These are phyloP conservation scores for Myiotriccus ornatus DNA, from an alignment of 2,797 vertebrate genomes.

Conservation along the genomic window DNA sequence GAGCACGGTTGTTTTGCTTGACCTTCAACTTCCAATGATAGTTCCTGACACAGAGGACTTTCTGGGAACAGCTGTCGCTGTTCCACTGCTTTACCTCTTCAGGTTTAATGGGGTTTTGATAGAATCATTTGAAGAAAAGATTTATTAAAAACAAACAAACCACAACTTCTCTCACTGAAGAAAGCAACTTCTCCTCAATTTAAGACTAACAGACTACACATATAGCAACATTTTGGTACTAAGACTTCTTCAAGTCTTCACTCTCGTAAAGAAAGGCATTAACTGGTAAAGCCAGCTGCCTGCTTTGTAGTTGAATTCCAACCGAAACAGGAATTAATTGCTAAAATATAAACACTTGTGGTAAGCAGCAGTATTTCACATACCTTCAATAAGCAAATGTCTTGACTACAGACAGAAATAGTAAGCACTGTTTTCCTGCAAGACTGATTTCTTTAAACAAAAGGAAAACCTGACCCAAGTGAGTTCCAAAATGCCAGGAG, in stretches of 20 bases:
- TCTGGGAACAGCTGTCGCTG: background rate
- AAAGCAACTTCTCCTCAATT: background rate
- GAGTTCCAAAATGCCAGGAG: background rate
- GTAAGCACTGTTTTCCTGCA: background rate
- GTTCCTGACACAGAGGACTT: background rate
- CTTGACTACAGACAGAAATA: background rate
- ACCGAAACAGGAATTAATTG: background rate
- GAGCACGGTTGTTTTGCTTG: background rate
- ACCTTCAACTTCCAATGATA: constrained; percentile 28
- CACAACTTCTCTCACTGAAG: background rate
- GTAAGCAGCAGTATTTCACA: background rate
- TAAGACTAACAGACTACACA: background rate
- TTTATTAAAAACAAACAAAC: background rate
- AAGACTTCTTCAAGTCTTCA: background rate
- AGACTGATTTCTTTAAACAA: background rate
- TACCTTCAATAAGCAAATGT: background rate
- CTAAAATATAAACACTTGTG: background rate
- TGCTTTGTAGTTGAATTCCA: background rate
- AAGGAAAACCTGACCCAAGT: background rate
- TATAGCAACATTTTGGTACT: background rate
- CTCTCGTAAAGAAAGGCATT: background rate
- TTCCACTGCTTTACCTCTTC: background rate
- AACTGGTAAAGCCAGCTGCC: background rate
- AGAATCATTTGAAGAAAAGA: background rate
- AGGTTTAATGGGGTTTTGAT: background rate